Evolutionary conservation across 1,140 invertebrate genomes (phyloP), one percentile per base, ranked within the genome.

Genomic region (Chironomus striatipennis): DNA sequence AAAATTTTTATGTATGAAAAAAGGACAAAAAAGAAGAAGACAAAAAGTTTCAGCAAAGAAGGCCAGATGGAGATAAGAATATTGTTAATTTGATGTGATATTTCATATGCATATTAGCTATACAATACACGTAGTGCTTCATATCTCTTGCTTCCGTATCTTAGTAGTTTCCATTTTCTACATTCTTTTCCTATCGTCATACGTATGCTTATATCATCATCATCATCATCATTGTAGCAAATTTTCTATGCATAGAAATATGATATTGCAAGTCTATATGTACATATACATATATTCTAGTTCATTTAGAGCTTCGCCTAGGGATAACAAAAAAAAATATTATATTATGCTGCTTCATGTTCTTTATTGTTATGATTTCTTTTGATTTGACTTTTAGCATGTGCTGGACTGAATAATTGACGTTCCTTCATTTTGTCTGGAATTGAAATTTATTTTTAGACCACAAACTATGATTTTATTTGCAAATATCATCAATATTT

Each of bases 81-180:
- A 57, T 57, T 57, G 47, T 57, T 57, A 57, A 57, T 57, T 57
- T 57, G 47, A 57, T 57, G 47, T 57, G 47, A 57, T 57, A 57
- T 57, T 57, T 57, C 47, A 57, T 57, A 57, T 57, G 47, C 47
- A 57, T 57, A 57, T 57, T 57, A 57, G 47, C 47, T 57, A 57
- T 57, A 57, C 47, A 57, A n/a, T 57, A 57, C 47, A 57, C 47
- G 47, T 57, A 57, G 47, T n/a, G n/a, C 47, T 57, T 57, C n/a
- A 57, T 57, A n/a, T n/a, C 12, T 57, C 47, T 57, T 47, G 43
- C 15, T 57, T 34, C 24, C 24, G 24, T 34, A 34, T 34, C 24
- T 34, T 34, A 34, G 2, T 34, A 34, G 24, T 34, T 34, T 34
- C 5, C 5, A 1, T 2, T 34, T 34, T 34, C 24, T 34, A 34